Conservation (phyloP, 1,140 invertebrate species). For the Atta texana region DNA sequence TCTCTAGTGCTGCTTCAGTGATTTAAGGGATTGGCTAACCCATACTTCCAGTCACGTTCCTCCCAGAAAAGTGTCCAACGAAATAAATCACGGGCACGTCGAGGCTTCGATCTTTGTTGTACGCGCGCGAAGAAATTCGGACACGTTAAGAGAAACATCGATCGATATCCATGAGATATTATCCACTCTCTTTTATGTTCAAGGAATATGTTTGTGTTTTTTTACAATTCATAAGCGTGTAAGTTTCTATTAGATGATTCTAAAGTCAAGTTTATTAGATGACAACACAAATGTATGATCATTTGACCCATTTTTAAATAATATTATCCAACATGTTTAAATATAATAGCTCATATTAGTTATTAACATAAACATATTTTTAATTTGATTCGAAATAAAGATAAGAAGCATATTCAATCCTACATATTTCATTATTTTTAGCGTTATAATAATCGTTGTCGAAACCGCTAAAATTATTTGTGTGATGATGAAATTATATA, state of each 20-base stretch:
- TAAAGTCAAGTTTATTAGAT: no score
- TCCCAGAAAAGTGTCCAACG: conserved; percentile 64
- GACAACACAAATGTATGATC: no score
- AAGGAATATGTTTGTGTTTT: conserved; percentile 1
- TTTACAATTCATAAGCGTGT: neutral
- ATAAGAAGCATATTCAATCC: no score
- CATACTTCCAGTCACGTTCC: conserved; percentile 78
- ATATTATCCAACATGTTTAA: no score
- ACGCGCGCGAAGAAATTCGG: conserved; percentile 45
- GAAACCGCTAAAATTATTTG: no score
- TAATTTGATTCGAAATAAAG: no score
- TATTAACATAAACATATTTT: no score
- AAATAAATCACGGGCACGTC: conserved; percentile 71
- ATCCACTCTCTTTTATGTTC: neutral
- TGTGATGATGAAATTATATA: no score
- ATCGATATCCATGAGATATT: conserved; percentile 26
- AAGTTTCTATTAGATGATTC: neutral
- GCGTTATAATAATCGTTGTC: no score
- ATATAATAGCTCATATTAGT: no score
- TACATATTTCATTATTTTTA: no score
- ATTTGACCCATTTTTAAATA: no score
- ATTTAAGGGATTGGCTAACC: conserved; percentile 79
- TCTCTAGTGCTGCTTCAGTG: conserved; percentile 75
- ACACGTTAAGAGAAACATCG: neutral
- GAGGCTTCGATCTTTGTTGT: conserved; percentile 65